phyloP scores from a whole-genome alignment of 2,888 invertebrate species.

The Chymomyza amoena region DNA sequence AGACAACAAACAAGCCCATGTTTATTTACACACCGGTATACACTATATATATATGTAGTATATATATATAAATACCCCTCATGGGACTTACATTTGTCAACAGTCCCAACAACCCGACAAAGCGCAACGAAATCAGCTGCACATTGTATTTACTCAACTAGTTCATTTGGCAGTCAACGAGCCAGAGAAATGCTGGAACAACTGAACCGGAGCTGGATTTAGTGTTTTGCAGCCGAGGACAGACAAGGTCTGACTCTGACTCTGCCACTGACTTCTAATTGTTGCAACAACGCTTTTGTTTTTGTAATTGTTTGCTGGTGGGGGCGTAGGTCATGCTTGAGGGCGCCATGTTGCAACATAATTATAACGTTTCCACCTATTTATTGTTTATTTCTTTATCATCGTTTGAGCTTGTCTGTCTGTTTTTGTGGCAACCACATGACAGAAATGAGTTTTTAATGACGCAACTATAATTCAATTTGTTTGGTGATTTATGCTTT shows the following conservation, averaged over 20 bases:
- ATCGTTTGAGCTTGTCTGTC: background rate
- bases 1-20: conserved; percentile 1
- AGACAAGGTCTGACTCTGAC: too few species aligned
- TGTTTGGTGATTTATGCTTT: conserved; percentile 68
- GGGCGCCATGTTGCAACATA: conserved; percentile 72
- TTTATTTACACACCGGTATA: background rate
- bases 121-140: background rate
- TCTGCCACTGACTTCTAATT: conserved; percentile 2
- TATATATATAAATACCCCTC: background rate
- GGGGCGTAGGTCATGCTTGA: conserved; percentile 58
- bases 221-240: background rate
- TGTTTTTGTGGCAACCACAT: conserved; percentile 4
- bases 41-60: background rate
- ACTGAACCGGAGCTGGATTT: background rate
- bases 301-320: conserved; percentile 6
- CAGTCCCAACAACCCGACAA: background rate
- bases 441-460: conserved; percentile 68
- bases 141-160: background rate
- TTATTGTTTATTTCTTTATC: conserved; percentile 31
- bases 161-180: background rate
- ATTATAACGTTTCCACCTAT: conserved; percentile 64
- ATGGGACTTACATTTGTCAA: background rate
- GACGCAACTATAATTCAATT: conserved; percentile 65
- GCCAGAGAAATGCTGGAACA: background rate
- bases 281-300: background rate